Evolutionary conservation across 1,140 invertebrate genomes (phyloP), one percentile per base, ranked within the genome.

Genomic region (Drosophila murphyi): DNA sequence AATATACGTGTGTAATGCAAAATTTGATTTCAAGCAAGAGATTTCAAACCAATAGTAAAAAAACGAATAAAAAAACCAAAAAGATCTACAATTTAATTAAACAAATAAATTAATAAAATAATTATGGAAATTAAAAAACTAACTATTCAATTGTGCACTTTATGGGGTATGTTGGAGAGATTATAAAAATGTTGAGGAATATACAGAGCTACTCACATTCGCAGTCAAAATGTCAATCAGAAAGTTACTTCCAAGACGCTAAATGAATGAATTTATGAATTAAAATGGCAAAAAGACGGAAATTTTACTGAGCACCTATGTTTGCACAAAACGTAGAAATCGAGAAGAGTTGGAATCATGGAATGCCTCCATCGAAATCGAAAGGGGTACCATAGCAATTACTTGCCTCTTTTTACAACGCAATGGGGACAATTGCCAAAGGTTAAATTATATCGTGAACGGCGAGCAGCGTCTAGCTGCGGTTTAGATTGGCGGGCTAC

Each of bases 401-500:
- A 54, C 60, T 37, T 51, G 45, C 50, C 32, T 51, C 8, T 48
- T 69, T 87, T 88, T 65, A 87, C 83, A 76, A 87, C 55, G 63
- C 83, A 86, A 62, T 56, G 54, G 83, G 83, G 60, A 55, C 74
- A 79, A 71, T 78, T 77, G 72, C 76, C 68, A 50, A 67, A 67
- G 59, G 68, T 74, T 32, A 48, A 78, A 77, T 74, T 72, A 72
- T 79, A 72, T 71, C 29, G 59, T 47, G 60, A 20, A 71, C 71
- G 68, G 5, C 59, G 73, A 55, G 41, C 37, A 67, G 47, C 73
- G 59, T 71, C 65, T 76, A 76, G 68, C 73, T 88, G 85, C 43
- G 83, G 83, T 80, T 83, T 77, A 82, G 77, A 88, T 85, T 85
- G 77, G 85, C 85, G 85, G 86, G 63, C 76, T 81, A 90, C 91